Evolutionary conservation across 2,113 vertebrate species (phyloP), one percentile per base, ranked within the genome.

Genomic region (Sula dactylatra): DNA sequence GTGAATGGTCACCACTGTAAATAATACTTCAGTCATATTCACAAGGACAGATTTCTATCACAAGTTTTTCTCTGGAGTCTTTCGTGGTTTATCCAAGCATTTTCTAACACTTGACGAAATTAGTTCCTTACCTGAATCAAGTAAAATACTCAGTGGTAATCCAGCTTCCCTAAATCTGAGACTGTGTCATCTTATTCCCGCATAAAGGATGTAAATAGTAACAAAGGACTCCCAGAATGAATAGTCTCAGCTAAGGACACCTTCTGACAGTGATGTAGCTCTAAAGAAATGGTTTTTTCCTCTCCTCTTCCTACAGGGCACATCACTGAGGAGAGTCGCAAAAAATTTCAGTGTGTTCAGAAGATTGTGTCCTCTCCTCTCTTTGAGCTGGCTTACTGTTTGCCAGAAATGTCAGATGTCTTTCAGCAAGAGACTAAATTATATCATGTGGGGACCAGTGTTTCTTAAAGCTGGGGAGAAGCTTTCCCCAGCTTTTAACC

Each of bases 341-440:
- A 19, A 88, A 91, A 82, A 91, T 62, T 95, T 94, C 96, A 69
- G 42, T 90, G 66, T 77, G 34, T 85, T 93, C 74, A 67, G 40
- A 79, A 42, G 49, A 58, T 24, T 89, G 36, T 31, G 21, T 65
- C 31, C 7, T 58, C 50, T 80, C 22, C 22, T 72, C 18, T 59
- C 72, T 91, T 55, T 79, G 47, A 91, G n/a, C 34, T 34, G 8
- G 6, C 19, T 72, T 90, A 59, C 81, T 70, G 20, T 73, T 96
- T 90, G 71, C 64, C 84, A 94, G 54, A 92, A 97, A 94, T 42
- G 44, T 89, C 82, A 96, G 89, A 50, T 65, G 50, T 87, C 36
- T 66, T 82, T 88, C 45, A 87, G 58, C 62, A 31, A 70, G 7
- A 27, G 44, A 61, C 36, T 90, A 44, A 94, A 91, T 83, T 92